Conservation (phyloP, 1,140 invertebrate genomes). For the Leucophenga varia region DNA sequence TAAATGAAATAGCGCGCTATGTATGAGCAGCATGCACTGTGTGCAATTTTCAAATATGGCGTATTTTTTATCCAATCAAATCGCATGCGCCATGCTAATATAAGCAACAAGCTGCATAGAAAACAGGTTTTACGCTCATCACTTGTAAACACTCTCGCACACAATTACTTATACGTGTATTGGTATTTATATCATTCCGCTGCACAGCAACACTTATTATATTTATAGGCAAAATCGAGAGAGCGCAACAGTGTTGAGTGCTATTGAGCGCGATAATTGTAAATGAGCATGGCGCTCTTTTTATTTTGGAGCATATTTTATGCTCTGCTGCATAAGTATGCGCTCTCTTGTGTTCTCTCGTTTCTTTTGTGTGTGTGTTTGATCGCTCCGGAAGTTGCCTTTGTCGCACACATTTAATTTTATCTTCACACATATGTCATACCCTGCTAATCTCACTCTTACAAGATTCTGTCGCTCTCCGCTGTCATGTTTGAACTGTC, state of each 20-base stretch:
- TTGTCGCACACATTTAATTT: slow-evolving; percentile 40
- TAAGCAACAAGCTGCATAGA: slow-evolving; percentile 23
- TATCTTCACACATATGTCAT: slow-evolving; percentile 49
- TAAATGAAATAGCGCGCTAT: slow-evolving; percentile 20
- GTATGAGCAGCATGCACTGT: slow-evolving; percentile 26
- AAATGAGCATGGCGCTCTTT: too few relatives aligned
- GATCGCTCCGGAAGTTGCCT: slow-evolving; percentile 29
- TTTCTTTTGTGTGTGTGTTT: background rate
- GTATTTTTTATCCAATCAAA: slow-evolving; percentile 55
- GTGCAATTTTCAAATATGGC: slow-evolving; percentile 55
- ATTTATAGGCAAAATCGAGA: too few relatives aligned
- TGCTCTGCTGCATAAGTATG: too few relatives aligned
- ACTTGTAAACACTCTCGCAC: too few relatives aligned
- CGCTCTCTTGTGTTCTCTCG: slow-evolving; percentile 23
- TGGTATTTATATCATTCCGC: slow-evolving; percentile 6
- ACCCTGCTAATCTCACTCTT: slow-evolving; percentile 25
- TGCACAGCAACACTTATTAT: too few relatives aligned
- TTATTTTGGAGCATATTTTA: too few relatives aligned
- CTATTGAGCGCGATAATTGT: too few relatives aligned
- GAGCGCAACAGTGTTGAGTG: too few relatives aligned
- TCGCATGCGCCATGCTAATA: slow-evolving; percentile 51
- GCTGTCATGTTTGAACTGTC: too few relatives aligned
- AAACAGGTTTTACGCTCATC: slow-evolving; percentile 30
- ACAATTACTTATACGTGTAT: slow-evolving; percentile 18
- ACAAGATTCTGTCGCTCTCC: slow-evolving; percentile 1